Evolutionary conservation across 2,797 vertebrate species (phyloP).

Genomic region (Sardinella longiceps): DNA sequence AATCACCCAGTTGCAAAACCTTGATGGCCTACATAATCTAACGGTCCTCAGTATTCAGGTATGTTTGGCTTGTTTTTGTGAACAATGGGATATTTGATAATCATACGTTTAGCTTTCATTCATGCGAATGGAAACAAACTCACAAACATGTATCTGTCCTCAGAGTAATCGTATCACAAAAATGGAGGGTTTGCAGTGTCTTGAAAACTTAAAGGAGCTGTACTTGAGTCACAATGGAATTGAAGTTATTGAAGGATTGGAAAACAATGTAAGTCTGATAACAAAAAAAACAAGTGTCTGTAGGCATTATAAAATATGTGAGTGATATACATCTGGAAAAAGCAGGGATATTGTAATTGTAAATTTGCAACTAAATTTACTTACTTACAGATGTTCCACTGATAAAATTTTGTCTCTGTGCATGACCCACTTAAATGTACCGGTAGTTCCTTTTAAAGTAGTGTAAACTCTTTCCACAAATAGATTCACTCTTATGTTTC

Average conservation of each 20-base stretch:
- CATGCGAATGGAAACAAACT: background rate
- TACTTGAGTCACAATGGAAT: constrained; percentile 99
- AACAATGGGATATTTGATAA: background rate
- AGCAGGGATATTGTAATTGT: no score
- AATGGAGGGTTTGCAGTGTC: constrained; percentile 92
- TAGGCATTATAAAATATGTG: no score
- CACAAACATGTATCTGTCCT: constrained; percentile 37
- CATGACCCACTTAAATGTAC: background rate
- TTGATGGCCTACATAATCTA: constrained; percentile 90
- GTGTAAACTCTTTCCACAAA: background rate
- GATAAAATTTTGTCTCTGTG: background rate
- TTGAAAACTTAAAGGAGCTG: constrained; percentile 89
- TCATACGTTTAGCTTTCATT: background rate
- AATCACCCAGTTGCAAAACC: constrained; percentile 92
- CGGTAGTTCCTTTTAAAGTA: background rate
- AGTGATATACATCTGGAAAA: no score
- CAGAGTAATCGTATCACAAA: constrained; percentile 98
- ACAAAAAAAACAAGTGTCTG: no score
- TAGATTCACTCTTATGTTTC: background rate
- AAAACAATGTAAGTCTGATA: constrained; percentile 89
- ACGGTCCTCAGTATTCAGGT: constrained; percentile 98
- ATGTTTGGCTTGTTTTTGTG: constrained; percentile 38
- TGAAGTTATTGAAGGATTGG: constrained; percentile 95
- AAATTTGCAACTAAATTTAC: no score
- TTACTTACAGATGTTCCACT: background rate